Conservation (phyloP, 2,888 invertebrate genomes). For the Ochropleura leucogaster region DNA sequence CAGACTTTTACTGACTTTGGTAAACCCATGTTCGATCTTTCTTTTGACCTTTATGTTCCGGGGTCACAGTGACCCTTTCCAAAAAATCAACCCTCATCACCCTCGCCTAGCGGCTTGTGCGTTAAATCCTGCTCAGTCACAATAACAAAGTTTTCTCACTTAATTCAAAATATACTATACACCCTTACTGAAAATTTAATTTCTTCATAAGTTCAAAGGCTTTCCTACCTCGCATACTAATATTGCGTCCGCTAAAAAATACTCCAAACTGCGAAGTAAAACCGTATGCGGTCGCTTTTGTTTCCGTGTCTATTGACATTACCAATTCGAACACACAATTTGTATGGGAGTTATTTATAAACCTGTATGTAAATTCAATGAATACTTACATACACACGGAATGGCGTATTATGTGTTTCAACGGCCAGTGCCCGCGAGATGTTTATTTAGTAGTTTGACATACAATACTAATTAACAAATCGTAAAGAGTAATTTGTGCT, state of each 20-base stretch:
- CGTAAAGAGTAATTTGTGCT: conserved; percentile 63
- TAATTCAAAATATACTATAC: no score
- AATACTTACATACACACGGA: conserved; percentile 43
- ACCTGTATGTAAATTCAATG: conserved; percentile 53
- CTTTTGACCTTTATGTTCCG: no score
- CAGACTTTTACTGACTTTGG: no score
- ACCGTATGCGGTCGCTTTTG: conserved; percentile 44
- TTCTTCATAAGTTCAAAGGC: not conserved
- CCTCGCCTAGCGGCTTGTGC: no score
- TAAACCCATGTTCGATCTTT: no score
- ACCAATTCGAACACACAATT: conserved; percentile 56
- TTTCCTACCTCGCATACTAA: not conserved
- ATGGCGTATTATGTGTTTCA: conserved; percentile 49
- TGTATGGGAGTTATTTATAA: conserved; percentile 62
- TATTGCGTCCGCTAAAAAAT: conserved; percentile 18
- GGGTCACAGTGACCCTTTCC: no score
- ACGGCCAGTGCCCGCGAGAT: conserved; percentile 40
- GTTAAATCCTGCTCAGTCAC: no score
- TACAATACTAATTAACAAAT: conserved; percentile 62
- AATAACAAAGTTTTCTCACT: no score
- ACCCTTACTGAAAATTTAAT: not conserved
- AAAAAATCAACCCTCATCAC: no score
- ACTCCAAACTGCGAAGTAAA: conserved; percentile 26
- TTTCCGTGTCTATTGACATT: conserved; percentile 56
- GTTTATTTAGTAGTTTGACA: conserved; percentile 60